Conservation (phyloP, 2,888 invertebrate species). For the Calephelis perditalis region DNA sequence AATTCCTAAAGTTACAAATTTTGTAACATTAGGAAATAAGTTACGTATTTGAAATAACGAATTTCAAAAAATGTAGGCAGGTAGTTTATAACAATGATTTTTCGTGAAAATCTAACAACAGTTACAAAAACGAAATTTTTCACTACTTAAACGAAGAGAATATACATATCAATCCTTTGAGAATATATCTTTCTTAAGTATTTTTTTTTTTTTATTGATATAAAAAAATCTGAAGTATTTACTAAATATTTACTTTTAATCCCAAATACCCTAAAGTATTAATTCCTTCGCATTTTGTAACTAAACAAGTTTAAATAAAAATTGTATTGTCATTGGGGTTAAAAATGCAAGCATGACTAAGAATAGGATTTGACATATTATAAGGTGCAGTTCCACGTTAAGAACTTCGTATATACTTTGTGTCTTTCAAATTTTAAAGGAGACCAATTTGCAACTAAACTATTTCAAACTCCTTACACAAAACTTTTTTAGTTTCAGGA, state of each 20-base stretch:
- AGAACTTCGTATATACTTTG: background rate
- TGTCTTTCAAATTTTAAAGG: constrained; percentile 1
- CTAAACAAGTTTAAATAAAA: background rate
- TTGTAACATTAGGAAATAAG: no score
- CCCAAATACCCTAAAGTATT: background rate
- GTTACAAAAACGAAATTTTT: no score
- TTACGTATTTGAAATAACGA: no score
- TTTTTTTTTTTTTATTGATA: no score
- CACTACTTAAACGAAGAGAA: no score
- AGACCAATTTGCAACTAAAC: background rate
- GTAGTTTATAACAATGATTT: no score
- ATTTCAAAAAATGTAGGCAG: no score
- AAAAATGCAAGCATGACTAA: background rate
- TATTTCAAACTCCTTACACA: constrained; percentile 1
- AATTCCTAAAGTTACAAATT: no score
- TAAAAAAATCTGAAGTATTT: background rate
- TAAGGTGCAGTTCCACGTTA: background rate
- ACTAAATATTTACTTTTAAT: background rate
- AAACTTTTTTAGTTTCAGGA: background rate
- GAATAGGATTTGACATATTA: background rate
- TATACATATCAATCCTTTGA: no score
- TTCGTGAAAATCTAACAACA: no score
- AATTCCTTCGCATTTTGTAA: background rate
- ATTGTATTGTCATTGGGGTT: background rate
- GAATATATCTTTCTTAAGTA: no score